phyloP scores from a whole-genome alignment of 2,797 vertebrate genomes.

The Huso huso region DNA sequence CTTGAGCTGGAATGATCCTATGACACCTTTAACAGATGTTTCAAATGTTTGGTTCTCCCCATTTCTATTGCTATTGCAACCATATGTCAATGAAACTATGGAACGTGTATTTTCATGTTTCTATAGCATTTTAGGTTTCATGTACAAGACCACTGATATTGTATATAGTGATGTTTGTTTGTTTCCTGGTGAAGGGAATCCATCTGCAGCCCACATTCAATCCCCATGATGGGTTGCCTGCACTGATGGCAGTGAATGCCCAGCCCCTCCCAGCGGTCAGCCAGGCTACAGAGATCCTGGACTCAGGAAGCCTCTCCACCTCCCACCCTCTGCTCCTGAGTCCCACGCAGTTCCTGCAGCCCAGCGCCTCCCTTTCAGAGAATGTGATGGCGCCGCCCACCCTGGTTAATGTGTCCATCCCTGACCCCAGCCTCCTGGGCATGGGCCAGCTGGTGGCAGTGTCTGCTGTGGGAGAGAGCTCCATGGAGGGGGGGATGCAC shows the following conservation, averaged over 20 bases:
- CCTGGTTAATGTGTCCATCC: slow-evolving; percentile 22
- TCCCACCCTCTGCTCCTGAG: slow-evolving; percentile 39
- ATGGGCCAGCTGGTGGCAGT: slow-evolving; percentile 50
- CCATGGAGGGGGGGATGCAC: slow-evolving; percentile 38
- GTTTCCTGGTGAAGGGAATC: slow-evolving; percentile 16
- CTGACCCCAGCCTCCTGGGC: slow-evolving; percentile 39
- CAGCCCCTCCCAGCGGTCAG: slow-evolving; percentile 26
- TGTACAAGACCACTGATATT: background rate
- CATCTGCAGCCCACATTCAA: slow-evolving; percentile 55
- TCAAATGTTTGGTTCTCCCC: too few species aligned
- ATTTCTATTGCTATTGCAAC: too few species aligned
- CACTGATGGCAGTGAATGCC: slow-evolving; percentile 45
- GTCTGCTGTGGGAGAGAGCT: slow-evolving; percentile 36
- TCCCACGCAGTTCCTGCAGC: slow-evolving; percentile 44
- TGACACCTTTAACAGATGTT: too few species aligned
- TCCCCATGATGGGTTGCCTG: slow-evolving; percentile 43
- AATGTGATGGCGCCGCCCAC: slow-evolving; percentile 23
- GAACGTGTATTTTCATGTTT: too few species aligned
- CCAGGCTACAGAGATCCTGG: slow-evolving; percentile 35
- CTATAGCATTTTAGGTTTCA: background rate
- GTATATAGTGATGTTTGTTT: background rate
- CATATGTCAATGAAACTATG: too few species aligned
- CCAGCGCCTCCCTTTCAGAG: slow-evolving; percentile 29
- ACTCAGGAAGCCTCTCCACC: slow-evolving; percentile 36
- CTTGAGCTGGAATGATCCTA: too few species aligned